Evolutionary conservation across 2,797 vertebrate species (phyloP).

Genomic region (Knipowitschia caucasica): DNA sequence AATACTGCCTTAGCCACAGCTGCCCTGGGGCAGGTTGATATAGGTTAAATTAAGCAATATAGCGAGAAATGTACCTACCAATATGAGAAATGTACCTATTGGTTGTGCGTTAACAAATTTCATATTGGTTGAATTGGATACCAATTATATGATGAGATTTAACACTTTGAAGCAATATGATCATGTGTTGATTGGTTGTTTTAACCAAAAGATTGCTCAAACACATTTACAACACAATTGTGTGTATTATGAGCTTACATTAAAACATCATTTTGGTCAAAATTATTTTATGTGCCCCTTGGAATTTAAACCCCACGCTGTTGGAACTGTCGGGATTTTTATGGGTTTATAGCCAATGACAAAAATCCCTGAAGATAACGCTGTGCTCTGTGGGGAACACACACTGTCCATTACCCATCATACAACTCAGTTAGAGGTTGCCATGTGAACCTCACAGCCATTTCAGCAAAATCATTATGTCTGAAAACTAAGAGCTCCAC

Average conservation of each 20-base stretch:
- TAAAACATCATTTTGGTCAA: not conserved
- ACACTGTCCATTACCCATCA: slow-evolving; percentile 27
- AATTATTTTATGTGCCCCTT: not conserved
- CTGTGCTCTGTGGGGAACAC: slow-evolving; percentile 9
- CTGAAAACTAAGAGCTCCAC: slow-evolving; percentile 53
- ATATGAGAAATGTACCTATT: too few relatives aligned
- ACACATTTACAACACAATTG: too few relatives aligned
- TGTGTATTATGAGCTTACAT: not conserved
- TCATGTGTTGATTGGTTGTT: too few relatives aligned
- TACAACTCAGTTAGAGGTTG: slow-evolving; percentile 47
- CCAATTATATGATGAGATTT: too few relatives aligned
- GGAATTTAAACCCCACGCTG: not conserved
- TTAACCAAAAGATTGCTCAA: too few relatives aligned
- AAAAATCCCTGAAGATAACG: not conserved
- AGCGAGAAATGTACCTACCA: too few relatives aligned
- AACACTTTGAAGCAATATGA: too few relatives aligned
- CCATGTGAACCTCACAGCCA: slow-evolving; percentile 43
- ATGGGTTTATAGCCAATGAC: not conserved
- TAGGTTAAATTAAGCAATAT: too few relatives aligned
- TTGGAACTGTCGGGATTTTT: not conserved
- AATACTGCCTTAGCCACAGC: too few relatives aligned
- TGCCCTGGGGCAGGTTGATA: too few relatives aligned
- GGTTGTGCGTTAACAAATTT: too few relatives aligned
- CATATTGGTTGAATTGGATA: too few relatives aligned
- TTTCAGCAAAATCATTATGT: slow-evolving; percentile 45